phyloP scores from a whole-genome alignment of 1,140 invertebrate species.

The Drusus annulatus region DNA sequence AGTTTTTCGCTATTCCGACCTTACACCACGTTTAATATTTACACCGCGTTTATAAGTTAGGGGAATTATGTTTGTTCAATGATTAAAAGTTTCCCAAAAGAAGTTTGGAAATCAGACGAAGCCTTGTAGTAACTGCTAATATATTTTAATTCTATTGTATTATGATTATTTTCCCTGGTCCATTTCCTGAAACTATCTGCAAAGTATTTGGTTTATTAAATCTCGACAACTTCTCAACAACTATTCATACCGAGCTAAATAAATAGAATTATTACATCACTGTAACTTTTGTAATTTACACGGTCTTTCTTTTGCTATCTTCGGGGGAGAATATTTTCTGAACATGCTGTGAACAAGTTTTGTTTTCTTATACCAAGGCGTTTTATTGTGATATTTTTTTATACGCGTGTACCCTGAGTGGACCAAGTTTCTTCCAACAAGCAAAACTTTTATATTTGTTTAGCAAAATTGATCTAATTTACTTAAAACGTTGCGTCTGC shows the following conservation, averaged over 20 bases:
- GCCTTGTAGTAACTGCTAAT: no score
- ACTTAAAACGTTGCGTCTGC: no score
- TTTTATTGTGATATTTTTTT: not conserved
- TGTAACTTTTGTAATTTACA: constrained; percentile 21
- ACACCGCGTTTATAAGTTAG: no score
- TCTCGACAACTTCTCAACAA: not conserved
- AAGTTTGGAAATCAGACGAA: no score
- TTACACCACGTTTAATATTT: no score
- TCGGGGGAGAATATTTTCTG: not conserved
- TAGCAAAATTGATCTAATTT: no score
- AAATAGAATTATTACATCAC: constrained; percentile 16
- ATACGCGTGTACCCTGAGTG: not conserved
- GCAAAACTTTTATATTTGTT: no score
- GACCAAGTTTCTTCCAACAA: not conserved
- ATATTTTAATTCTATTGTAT: no score
- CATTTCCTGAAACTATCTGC: not conserved
- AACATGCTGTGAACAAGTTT: constrained; percentile 6
- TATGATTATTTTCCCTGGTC: not conserved
- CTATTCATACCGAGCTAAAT: not conserved
- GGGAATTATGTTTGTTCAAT: no score
- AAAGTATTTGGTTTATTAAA: not conserved
- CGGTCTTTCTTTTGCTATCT: not conserved
- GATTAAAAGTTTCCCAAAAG: no score
- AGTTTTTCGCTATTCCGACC: no score
- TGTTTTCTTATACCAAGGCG: not conserved